Conservation (phyloP, 2,797 vertebrate species). For the Paedocypris micromegethes region DNA sequence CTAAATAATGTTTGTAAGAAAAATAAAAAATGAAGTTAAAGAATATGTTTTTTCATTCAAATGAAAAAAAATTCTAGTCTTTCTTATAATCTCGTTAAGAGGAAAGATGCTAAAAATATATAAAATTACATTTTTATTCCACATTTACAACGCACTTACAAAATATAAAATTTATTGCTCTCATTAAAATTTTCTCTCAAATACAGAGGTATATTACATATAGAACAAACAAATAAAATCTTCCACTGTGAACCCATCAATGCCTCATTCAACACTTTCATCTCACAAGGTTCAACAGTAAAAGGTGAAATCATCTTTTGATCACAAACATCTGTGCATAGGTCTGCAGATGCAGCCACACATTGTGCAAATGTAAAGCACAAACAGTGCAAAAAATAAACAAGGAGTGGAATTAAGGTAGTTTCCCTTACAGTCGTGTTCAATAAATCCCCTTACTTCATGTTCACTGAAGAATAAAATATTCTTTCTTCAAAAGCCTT, state of each 20-base stretch:
- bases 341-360: not conserved
- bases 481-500: slow-evolving; percentile 11
- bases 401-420: slow-evolving; percentile 7
- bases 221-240: slow-evolving; percentile 16
- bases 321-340: not conserved
- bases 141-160: slow-evolving; percentile 35
- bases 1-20: no score
- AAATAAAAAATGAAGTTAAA: no score
- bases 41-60: no score
- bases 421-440: slow-evolving; percentile 13
- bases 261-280: slow-evolving; percentile 1
- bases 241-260: slow-evolving; percentile 13
- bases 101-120: no score
- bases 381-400: slow-evolving; percentile 7
- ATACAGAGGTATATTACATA: slow-evolving; percentile 32
- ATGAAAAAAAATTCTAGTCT: no score
- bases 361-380: not conserved
- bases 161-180: slow-evolving; percentile 56
- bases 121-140: no score
- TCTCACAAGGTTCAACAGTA: slow-evolving; percentile 13
- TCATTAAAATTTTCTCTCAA: slow-evolving; percentile 40
- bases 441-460: slow-evolving; percentile 25
- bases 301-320: slow-evolving; percentile 15
- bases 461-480: slow-evolving; percentile 14
- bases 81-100: no score